Evolutionary conservation across 2,888 invertebrate genomes (phyloP), one percentile per base, ranked within the genome.

Genomic region (Chymomyza procnemis): DNA sequence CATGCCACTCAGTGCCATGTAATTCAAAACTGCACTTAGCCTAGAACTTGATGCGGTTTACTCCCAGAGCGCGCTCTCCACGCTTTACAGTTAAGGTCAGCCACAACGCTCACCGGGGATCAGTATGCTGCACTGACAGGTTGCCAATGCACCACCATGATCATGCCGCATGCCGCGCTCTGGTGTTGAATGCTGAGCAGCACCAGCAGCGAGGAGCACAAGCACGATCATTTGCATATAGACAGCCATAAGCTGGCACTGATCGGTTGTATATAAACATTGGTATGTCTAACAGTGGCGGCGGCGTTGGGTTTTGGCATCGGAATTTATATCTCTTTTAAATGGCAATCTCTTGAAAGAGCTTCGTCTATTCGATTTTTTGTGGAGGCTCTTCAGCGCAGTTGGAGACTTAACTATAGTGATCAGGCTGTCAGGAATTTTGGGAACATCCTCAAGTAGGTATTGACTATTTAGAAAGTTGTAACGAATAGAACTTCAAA

Each of bases 71-170:
- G 54, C 30, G 56, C 18, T 56, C 71, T 79, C 69, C 74, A 75
- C 50, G 71, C 67, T 80, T 81, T 88, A 88, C 88, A 87, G 88
- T 88, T 88, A 88, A 88, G 88, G 88, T 87, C 87, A 71, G 85
- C 73, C 58, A 69, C 72, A 64, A 18, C 67, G 74, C 76, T 74
- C 75, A 73, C 67, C 68, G 69, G n/a, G 56, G 16, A 34, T 21
- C 34, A 66, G 67, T 68, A 65, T 67, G 79, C 79, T 77, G 34
- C 74, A 77, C 75, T 87, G 87, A 87, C 88, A 87, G 87, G 87
- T 87, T 86, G 80, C 73, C 61, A 69, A 67, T 47, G 26, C 57
- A 18, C 57, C 57, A 18, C 57, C 16, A 30, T 57, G 34, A 41
- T 41, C 18, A 60, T 54, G 16, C 56, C 34, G 48, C 21, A 64